Conservation (phyloP, 2,113 vertebrate species). For the Microtus oregoni region DNA sequence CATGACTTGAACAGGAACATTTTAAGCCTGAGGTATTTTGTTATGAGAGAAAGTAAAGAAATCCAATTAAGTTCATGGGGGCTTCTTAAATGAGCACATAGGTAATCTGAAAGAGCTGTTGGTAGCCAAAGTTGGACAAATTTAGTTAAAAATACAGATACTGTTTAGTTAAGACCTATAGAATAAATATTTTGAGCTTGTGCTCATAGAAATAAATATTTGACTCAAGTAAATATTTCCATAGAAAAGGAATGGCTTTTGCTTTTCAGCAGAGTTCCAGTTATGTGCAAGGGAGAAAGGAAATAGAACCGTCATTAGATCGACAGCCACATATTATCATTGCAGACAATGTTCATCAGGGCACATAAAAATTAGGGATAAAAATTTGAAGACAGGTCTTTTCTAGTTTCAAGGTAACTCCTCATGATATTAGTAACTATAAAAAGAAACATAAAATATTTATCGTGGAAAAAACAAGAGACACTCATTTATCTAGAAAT, state of each 20-base stretch:
- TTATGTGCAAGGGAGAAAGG: neutral
- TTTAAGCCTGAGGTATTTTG: neutral
- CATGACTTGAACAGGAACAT: neutral
- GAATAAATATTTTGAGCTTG: neutral
- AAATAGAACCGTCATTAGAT: neutral
- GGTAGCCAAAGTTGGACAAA: neutral
- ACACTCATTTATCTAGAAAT: neutral
- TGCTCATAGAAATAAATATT: neutral
- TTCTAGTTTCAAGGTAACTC: neutral
- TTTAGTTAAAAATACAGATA: neutral
- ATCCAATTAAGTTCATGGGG: neutral
- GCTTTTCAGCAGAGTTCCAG: neutral
- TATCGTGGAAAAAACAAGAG: neutral
- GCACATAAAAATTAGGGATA: neutral
- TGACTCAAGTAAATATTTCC: neutral
- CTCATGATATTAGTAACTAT: neutral
- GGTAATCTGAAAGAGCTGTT: neutral
- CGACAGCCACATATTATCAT: neutral
- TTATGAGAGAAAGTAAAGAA: neutral
- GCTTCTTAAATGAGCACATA: neutral
- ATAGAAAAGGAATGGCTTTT: neutral
- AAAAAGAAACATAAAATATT: neutral
- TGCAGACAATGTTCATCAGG: neutral
- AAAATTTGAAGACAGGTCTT: neutral
- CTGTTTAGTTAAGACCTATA: neutral